phyloP scores from a whole-genome alignment of 2,797 vertebrate genomes.

The Perodicticus potto region DNA sequence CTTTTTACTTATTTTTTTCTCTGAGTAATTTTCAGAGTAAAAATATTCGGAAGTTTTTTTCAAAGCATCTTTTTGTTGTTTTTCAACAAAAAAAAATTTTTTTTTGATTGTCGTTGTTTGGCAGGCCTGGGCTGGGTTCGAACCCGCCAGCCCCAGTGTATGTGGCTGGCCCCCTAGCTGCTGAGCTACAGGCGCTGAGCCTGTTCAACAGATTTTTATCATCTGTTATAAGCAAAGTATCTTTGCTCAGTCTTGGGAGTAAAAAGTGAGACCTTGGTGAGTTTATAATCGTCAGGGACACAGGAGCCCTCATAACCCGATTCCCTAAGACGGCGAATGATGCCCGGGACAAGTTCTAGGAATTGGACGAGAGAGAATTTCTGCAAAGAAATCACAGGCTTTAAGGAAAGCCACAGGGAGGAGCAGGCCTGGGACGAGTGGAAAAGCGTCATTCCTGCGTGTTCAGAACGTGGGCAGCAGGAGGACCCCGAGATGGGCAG shows the following conservation, averaged over 20 bases:
- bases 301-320: not conserved
- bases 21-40: not conserved
- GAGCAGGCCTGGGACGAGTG: too few species aligned
- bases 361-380: not conserved
- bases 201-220: not conserved
- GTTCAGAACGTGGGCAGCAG: rapidly evolving
- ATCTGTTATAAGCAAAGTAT: not conserved
- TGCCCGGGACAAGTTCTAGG: not conserved
- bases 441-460: not conserved
- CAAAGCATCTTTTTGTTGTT: not conserved
- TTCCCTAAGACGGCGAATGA: not conserved
- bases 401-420: not conserved
- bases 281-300: not conserved
- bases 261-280: not conserved
- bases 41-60: not conserved
- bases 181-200: too few species aligned
- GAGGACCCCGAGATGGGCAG: too few species aligned
- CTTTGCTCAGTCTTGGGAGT: not conserved
- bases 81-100: too few species aligned
- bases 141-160: too few species aligned
- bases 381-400: not conserved
- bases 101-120: too few species aligned
- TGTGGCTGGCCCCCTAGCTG: too few species aligned
- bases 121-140: too few species aligned
- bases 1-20: not conserved